A percentile compares a stretch with the other conserved stretches of the same genome.
Conservation (phyloP, 2,797 vertebrate genomes). For the Spheniscus humboldti region DNA sequence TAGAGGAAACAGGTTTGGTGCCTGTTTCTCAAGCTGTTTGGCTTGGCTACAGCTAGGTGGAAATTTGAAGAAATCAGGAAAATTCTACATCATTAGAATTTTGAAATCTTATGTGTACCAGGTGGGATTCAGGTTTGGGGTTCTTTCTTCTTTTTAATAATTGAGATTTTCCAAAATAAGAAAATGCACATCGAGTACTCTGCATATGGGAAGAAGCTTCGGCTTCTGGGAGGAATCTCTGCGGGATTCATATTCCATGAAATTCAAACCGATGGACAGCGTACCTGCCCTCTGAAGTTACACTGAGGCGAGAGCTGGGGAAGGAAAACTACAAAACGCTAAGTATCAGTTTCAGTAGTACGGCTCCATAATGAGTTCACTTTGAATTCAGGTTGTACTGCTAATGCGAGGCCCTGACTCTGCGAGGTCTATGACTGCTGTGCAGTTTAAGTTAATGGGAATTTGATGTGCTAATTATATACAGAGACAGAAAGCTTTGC, state of each 20-base stretch:
- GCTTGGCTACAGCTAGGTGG: not conserved
- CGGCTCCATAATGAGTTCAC: not conserved
- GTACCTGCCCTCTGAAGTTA: not conserved
- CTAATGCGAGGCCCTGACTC: not conserved
- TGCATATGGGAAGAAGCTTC: not conserved
- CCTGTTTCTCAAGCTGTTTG: not conserved
- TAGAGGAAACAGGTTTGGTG: not conserved
- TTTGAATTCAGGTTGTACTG: not conserved
- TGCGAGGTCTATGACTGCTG: not conserved
- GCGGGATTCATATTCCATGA: not conserved
- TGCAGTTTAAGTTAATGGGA: not conserved
- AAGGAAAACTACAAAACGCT: not conserved
- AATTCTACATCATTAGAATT: not conserved
- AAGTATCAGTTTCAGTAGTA: slow-evolving; percentile 64
- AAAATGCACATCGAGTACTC: slow-evolving; percentile 41
- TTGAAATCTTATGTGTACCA: not conserved
- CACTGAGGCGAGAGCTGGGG: not conserved
- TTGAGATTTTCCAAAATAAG: not conserved
- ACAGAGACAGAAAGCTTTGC: not conserved
- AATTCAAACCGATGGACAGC: not conserved
- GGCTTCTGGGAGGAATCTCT: not conserved
- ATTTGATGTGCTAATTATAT: not conserved
- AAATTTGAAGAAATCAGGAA: not conserved
- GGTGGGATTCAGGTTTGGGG: not conserved
- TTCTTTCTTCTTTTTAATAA: not conserved